Evolutionary conservation across 2,113 vertebrate genomes (phyloP), one percentile per base, ranked within the genome.

Genomic region (Alaudala cheleensis): DNA sequence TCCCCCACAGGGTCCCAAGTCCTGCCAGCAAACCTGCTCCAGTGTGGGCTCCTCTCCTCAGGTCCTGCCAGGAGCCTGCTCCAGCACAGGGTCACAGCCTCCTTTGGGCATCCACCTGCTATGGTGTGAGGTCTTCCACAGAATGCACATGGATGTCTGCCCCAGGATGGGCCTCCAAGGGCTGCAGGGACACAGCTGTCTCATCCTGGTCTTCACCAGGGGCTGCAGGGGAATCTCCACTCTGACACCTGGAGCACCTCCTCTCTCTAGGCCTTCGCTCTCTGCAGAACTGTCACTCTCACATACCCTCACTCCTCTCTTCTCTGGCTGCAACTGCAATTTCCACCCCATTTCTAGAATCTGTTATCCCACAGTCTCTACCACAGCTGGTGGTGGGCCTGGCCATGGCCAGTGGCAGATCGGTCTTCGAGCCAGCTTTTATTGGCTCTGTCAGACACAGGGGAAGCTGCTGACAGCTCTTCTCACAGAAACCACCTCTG

Each of bases 361-460:
- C 28, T 10, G 4, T 53, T 49, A 23, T 42, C 11, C 12, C 25
- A 65, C 62, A 65, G 23, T n/a, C n/a, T 47, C 22, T 64, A 26
- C 26, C 39, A 10, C 1, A 6, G 10, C 3, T 25, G 17, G 26
- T 70, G n/a, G 42, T 29, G 25, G 37, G 14, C 61, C 31, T 0
- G 0, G 37, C 40, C 40, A 37, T 25, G 39, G 45, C 29, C 51
- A 42, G 29, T 6, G 13, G 31, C 6, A 10, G 13, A 24, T 60
- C 49, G 6, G 8, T 45, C 60, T 6, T 14, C 12, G 16, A 78
- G 37, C 18, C 0, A 1, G 40, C 24, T 61, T 18, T 16, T 20
- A 50, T 2, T n/a, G 24, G 28, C 15, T 60, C 33, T 61, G 19
- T 10, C 0, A 0, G 42, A 45, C n/a, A 56, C 2, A 29, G n/a